Percentiles rank a stretch among this genome's conserved stretches.
Conservation (phyloP, 2,888 invertebrate species). For the Agrotis puta region DNA sequence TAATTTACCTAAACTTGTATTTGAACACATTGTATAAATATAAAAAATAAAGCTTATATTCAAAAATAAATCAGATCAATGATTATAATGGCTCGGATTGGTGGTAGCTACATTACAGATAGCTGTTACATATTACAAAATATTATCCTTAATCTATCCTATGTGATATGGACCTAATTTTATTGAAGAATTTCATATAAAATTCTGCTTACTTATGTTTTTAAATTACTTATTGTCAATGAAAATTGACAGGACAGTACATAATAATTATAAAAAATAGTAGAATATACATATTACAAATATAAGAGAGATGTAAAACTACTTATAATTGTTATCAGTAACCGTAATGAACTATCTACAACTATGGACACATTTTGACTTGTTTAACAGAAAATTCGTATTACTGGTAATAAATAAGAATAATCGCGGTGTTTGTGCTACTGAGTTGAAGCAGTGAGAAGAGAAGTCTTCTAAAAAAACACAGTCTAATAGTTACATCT, state of each 20-base stretch:
- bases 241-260: slow-evolving; percentile 66
- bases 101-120: slow-evolving; percentile 66
- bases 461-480: neutral
- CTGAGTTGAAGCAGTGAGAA: slow-evolving; percentile 23
- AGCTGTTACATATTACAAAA: slow-evolving; percentile 55
- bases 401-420: slow-evolving; percentile 3
- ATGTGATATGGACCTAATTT: slow-evolving; percentile 71
- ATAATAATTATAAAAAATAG: slow-evolving; percentile 59
- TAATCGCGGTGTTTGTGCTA: slow-evolving; percentile 42
- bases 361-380: slow-evolving; percentile 32
- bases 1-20: slow-evolving; percentile 39
- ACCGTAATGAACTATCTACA: slow-evolving; percentile 43
- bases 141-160: slow-evolving; percentile 61
- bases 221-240: slow-evolving; percentile 81
- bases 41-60: slow-evolving; percentile 62
- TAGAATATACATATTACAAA: slow-evolving; percentile 42
- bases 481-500: slow-evolving; percentile 25
- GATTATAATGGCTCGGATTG: slow-evolving; percentile 88
- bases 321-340: slow-evolving; percentile 30
- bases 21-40: slow-evolving; percentile 62
- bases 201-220: slow-evolving; percentile 45
- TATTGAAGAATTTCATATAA: slow-evolving; percentile 50
- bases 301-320: slow-evolving; percentile 30
- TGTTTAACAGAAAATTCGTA: slow-evolving; percentile 46
- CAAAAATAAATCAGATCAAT: slow-evolving; percentile 68